phyloP scores from a whole-genome alignment of 2,113 vertebrate genomes.

The Eidolon helvum region DNA sequence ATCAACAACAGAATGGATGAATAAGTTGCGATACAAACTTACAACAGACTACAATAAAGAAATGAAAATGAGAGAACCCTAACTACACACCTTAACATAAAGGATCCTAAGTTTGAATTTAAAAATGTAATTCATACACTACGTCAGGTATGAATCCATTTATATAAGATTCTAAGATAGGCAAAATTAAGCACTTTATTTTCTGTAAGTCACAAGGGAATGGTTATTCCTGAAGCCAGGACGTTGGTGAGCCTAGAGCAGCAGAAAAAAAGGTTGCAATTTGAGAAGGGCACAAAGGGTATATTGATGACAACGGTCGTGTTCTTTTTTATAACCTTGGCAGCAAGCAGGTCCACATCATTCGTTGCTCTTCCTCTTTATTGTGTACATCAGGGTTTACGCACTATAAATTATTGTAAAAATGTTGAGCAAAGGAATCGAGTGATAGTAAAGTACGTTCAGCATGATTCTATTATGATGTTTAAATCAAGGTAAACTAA shows the following conservation, averaged over 20 bases:
- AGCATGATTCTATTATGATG: background rate
- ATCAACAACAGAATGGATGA: background rate
- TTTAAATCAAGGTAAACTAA: background rate
- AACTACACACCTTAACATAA: background rate
- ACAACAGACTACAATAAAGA: background rate
- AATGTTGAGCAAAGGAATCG: background rate
- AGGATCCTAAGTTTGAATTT: background rate
- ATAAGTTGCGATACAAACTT: background rate
- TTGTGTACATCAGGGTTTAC: background rate
- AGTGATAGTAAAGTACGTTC: background rate
- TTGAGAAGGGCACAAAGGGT: background rate
- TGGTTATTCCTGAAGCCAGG: background rate
- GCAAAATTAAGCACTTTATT: background rate
- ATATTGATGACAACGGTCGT: rapidly evolving
- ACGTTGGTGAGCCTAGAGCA: background rate
- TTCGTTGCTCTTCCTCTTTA: background rate
- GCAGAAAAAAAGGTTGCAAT: background rate
- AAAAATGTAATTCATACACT: background rate
- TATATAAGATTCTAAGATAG: background rate
- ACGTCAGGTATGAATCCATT: background rate
- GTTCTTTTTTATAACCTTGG: background rate
- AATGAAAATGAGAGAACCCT: background rate
- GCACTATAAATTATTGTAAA: background rate
- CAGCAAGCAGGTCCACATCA: background rate
- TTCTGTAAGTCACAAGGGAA: background rate